Conservation (phyloP, 2,888 invertebrate genomes). For the Acrobasis repandana region DNA sequence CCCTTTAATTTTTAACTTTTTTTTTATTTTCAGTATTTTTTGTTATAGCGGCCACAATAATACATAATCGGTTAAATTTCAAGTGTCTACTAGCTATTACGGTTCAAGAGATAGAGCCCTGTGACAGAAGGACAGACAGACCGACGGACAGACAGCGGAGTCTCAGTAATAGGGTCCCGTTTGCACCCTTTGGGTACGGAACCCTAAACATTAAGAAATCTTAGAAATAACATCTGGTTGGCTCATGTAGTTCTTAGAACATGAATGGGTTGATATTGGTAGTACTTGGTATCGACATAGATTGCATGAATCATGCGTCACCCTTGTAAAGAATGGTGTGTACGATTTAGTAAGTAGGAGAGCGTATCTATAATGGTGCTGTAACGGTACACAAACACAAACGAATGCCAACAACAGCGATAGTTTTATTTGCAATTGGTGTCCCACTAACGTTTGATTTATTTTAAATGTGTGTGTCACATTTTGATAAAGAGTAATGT, state of each 20-base stretch:
- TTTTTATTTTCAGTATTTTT: too few relatives aligned
- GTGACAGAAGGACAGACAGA: too few relatives aligned
- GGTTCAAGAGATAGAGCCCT: too few relatives aligned
- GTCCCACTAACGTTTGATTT: conserved; percentile 35
- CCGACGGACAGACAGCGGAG: too few relatives aligned
- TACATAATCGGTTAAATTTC: too few relatives aligned
- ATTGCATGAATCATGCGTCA: conserved; percentile 55
- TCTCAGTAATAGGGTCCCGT: too few relatives aligned
- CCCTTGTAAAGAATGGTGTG: conserved; percentile 52
- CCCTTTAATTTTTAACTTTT: not conserved
- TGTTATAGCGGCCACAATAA: too few relatives aligned
- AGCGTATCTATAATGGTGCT: conserved; percentile 36
- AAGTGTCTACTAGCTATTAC: too few relatives aligned
- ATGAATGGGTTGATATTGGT: conserved; percentile 15
- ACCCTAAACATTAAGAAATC: not conserved
- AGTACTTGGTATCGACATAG: not conserved
- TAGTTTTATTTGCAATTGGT: conserved; percentile 42
- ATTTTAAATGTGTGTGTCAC: conserved; percentile 21
- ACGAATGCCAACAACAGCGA: conserved; percentile 45
- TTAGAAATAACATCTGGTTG: conserved; percentile 36
- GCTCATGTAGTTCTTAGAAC: conserved; percentile 42
- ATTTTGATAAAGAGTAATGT: conserved; percentile 5
- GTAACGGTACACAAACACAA: conserved; percentile 61
- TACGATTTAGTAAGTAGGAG: conserved; percentile 42
- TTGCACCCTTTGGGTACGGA: too few relatives aligned